Percentiles rank a stretch among this genome's conserved stretches.
Conservation (phyloP, 2,113 vertebrate genomes). For the Pantherophis guttatus region DNA sequence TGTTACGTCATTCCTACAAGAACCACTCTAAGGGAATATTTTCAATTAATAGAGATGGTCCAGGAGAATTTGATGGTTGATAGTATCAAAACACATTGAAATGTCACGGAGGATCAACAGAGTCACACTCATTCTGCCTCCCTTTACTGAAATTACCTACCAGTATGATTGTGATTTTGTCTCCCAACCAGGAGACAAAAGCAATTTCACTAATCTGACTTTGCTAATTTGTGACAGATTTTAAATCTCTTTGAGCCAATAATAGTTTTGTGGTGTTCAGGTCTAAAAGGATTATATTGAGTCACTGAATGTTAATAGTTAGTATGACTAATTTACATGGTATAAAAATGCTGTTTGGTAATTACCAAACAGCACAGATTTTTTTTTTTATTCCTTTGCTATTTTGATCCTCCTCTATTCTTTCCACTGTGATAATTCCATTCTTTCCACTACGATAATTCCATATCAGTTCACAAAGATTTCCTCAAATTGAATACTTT, state of each 20-base stretch:
- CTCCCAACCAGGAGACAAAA: not conserved
- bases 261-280: not conserved
- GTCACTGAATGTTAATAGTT: constrained; percentile 11
- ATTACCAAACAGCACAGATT: not conserved
- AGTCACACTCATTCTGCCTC: not conserved
- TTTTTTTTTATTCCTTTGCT: not conserved
- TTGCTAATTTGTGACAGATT: not conserved
- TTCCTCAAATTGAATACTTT: not conserved
- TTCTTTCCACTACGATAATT: accelerated
- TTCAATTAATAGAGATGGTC: not conserved
- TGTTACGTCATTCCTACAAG: not conserved
- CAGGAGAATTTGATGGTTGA: not conserved
- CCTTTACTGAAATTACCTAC: not conserved
- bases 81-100: not conserved
- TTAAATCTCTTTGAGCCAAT: not conserved
- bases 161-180: not conserved
- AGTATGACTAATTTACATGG: not conserved
- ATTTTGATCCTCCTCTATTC: not conserved
- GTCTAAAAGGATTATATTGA: not conserved
- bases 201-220: not conserved
- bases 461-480: not conserved
- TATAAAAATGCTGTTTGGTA: not conserved
- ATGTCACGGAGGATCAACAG: not conserved
- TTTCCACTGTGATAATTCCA: not conserved
- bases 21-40: not conserved